Evolutionary conservation across 2,113 vertebrate genomes (phyloP), one percentile per base, ranked within the genome.

Genomic region (Lepidothrix coronata): DNA sequence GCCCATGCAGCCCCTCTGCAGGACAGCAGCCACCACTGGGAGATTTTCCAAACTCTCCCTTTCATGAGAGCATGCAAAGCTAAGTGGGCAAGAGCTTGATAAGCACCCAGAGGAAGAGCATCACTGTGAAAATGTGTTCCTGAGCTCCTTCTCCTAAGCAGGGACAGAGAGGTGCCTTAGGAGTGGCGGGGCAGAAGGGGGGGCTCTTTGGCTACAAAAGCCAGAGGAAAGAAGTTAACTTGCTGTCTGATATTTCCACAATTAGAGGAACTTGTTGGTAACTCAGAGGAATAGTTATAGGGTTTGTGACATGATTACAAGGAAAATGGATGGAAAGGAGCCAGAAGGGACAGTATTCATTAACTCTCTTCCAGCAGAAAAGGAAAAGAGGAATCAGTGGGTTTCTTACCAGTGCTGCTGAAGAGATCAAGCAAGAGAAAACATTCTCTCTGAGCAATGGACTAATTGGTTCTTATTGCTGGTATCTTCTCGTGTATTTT

Each of bases 401-500:
- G 35, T 77, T 88, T 81, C 92, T 81, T 91, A 59, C 23, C 41
- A 67, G 35, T 0, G 1, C 31, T 84, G 17, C 19, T 55, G 73
- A 91, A 74, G 83, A 91, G 55, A 93, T 66, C 48, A 67, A 81
- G 51, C 0, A 0, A 95, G 68, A 81, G 61, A 68, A 95, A 91
- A 75, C 1, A 1, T 72, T 63, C 35, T 77, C 61, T 74, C 70
- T 70, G 77, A 92, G 82, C 23, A 51, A 49, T n/a, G 49, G 35
- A 71, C 76, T 96, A 93, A 94, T 93, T 81, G 79, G 18, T 65
- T 89, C 74, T 93, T 94, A 85, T 75, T 91, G 61, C 68, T 72
- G 31, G 18, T 76, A 78, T 78, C 61, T 95, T 46, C 84, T 91
- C 58, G 33, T 6, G 11, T 95, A 85, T 88, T 96, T 85, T 91